phyloP scores from a whole-genome alignment of 2,113 vertebrate genomes.

The Thomomys bottae region DNA sequence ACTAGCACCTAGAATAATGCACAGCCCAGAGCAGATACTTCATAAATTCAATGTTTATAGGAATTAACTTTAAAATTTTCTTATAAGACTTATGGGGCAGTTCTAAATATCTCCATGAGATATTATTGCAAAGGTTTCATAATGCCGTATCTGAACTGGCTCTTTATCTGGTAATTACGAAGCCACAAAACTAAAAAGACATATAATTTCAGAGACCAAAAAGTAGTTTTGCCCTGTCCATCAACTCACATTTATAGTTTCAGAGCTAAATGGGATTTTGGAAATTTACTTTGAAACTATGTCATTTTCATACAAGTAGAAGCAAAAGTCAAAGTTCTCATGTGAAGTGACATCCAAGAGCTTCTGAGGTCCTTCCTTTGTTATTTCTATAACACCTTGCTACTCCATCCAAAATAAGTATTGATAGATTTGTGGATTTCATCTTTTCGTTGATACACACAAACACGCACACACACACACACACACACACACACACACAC shows the following conservation, averaged over 20 bases:
- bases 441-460: neutral
- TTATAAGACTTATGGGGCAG: neutral
- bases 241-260: neutral
- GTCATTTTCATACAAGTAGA: constrained; percentile 8
- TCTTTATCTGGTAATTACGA: constrained; percentile 43
- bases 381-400: neutral
- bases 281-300: constrained; percentile 13
- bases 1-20: neutral
- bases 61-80: constrained; percentile 5
- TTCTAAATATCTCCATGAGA: neutral
- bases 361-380: neutral
- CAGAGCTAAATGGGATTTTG: neutral
- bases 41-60: constrained; percentile 45
- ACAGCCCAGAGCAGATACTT: neutral
- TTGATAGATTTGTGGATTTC: neutral
- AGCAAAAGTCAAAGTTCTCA: neutral
- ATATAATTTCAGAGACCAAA: neutral
- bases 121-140: constrained; percentile 8
- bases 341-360: neutral
- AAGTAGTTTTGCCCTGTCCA: neutral
- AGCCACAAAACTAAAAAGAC: neutral
- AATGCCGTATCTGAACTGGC: neutral
- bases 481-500: no score
- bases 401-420: neutral
- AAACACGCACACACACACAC: no score